These are phyloP conservation scores for Gandaritis pyraliata DNA, from an alignment of 2,888 invertebrate genomes.

Conservation along the genomic window DNA sequence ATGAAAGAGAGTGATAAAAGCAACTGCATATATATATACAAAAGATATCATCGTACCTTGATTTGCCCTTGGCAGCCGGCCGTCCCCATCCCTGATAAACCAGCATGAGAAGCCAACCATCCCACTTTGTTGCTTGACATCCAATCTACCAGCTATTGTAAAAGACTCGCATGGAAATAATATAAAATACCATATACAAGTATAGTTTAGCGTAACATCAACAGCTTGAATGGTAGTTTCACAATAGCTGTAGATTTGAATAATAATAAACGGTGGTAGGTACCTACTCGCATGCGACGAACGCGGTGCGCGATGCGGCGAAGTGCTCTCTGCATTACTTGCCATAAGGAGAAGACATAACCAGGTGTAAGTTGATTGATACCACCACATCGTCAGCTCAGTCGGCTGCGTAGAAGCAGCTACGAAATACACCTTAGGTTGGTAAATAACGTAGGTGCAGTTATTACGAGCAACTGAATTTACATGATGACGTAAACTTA, in stretches of 20 bases:
- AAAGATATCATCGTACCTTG: conserved; percentile 61
- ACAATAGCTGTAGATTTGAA: conserved; percentile 14
- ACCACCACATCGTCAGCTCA: background rate
- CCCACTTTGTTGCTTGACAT: conserved; percentile 38
- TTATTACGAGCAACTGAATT: background rate
- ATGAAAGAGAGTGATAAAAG: conserved; percentile 42
- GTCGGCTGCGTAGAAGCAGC: background rate
- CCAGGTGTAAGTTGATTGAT: conserved; percentile 26
- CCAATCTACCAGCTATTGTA: conserved; percentile 21
- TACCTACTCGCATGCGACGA: conserved; percentile 80
- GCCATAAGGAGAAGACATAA: conserved; percentile 69
- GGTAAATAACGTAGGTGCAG: conserved; percentile 1
- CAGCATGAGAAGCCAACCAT: conserved; percentile 77
- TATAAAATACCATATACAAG: background rate
- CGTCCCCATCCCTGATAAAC: conserved; percentile 49
- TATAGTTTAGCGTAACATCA: background rate
- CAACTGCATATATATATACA: conserved; percentile 50
- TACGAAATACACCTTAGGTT: background rate
- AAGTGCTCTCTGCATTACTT: conserved; percentile 70
- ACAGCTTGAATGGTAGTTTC: conserved; percentile 4
- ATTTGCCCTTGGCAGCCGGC: conserved; percentile 47
- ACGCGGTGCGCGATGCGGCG: conserved; percentile 78
- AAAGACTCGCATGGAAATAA: conserved; percentile 2
- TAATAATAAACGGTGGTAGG: conserved; percentile 43
- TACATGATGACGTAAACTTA: no score